Percentiles rank a stretch among this genome's conserved stretches.
Evolutionary conservation across 2,888 invertebrate genomes (phyloP).

Genomic region (Eledone cirrhosa): DNA sequence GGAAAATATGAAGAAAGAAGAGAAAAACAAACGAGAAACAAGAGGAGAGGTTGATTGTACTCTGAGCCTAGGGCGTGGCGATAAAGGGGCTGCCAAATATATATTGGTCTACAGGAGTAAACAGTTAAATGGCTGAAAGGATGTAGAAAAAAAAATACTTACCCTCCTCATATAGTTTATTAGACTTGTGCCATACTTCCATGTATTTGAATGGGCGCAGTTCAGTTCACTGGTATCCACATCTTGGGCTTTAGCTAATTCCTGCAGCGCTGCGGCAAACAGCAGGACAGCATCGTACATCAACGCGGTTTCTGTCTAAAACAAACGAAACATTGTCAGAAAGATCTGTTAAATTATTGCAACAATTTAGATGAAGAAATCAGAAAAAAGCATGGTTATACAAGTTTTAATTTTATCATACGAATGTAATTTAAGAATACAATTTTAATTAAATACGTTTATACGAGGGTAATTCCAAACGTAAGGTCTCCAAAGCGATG

Average conservation of each 20-base stretch:
- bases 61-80: too few relatives aligned
- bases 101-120: neutral
- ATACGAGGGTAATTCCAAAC: too few relatives aligned
- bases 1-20: too few relatives aligned
- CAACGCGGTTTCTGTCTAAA: constrained; percentile 90
- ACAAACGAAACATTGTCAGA: constrained; percentile 31
- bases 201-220: constrained; percentile 74
- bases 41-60: too few relatives aligned
- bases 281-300: constrained; percentile 96
- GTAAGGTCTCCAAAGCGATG: too few relatives aligned
- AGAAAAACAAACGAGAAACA: too few relatives aligned
- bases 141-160: constrained; percentile 39
- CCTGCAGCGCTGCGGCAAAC: constrained; percentile 90
- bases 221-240: constrained; percentile 47
- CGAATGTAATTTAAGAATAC: too few relatives aligned
- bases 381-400: too few relatives aligned
- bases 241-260: constrained; percentile 65
- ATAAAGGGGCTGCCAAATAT: neutral
- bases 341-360: neutral
- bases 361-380: too few relatives aligned
- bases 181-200: constrained; percentile 92
- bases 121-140: neutral
- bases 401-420: too few relatives aligned
- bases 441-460: too few relatives aligned
- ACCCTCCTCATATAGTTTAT: constrained; percentile 98